Conservation (phyloP, 2,797 vertebrate species). For the Thalassophryne amazonica region DNA sequence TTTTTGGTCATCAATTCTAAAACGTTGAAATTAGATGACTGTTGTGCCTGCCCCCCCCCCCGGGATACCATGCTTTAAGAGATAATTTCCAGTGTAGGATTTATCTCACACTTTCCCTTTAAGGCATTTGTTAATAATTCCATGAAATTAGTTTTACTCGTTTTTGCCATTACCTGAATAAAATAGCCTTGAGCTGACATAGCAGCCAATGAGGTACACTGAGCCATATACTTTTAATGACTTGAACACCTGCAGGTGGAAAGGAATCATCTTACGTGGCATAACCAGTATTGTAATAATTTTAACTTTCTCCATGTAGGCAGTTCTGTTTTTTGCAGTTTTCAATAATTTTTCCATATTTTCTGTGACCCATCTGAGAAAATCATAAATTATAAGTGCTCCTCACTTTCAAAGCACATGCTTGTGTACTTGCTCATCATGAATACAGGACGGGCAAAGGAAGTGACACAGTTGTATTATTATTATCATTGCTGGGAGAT, state of each 20-base stretch:
- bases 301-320: neutral
- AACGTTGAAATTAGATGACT: neutral
- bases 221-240: neutral
- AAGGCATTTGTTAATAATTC: slow-evolving; percentile 1
- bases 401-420: too few relatives aligned
- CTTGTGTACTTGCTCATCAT: too few relatives aligned
- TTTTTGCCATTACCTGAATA: neutral
- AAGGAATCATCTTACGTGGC: neutral
- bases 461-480: too few relatives aligned
- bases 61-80: neutral
- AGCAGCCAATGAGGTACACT: neutral
- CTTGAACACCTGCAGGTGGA: neutral
- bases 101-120: neutral
- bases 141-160: slow-evolving; percentile 12
- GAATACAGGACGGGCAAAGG: too few relatives aligned
- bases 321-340: too few relatives aligned
- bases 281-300: neutral
- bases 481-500: too few relatives aligned
- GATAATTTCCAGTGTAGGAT: slow-evolving; percentile 1
- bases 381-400: too few relatives aligned
- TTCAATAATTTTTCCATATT: too few relatives aligned
- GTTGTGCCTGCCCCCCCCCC: neutral
- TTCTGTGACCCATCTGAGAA: too few relatives aligned
- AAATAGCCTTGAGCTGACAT: slow-evolving; percentile 2
- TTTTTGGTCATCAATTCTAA: neutral